A percentile compares a stretch with the other conserved stretches of the same genome.
Evolutionary conservation across 2,797 vertebrate species (phyloP).

Genomic region (Molossus alvarezi): DNA sequence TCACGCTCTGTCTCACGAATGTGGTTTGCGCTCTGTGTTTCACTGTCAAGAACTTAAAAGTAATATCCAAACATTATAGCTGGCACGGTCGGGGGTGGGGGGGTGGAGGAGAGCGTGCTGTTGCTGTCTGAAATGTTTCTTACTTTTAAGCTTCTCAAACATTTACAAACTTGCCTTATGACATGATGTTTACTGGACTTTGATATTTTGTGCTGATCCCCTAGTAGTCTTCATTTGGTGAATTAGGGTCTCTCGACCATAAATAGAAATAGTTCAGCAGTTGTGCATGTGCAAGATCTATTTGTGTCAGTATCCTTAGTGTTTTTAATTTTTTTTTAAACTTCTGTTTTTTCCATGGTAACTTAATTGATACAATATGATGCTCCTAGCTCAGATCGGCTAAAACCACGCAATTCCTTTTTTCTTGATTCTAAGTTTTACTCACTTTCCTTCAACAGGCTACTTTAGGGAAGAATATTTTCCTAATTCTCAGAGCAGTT

Average conservation of each 20-base stretch:
- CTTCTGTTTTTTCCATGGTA: slow-evolving; percentile 11
- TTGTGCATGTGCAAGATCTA: background rate
- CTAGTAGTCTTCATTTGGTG: background rate
- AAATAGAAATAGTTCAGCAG: slow-evolving; percentile 31
- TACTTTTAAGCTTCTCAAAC: slow-evolving; percentile 76
- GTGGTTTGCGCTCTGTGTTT: slow-evolving; percentile 79
- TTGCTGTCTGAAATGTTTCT: slow-evolving; percentile 82
- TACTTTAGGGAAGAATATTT: slow-evolving; percentile 73
- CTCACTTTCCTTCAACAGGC: slow-evolving; percentile 58
- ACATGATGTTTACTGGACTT: slow-evolving; percentile 68
- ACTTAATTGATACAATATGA: slow-evolving; percentile 40
- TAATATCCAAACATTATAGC: slow-evolving; percentile 74
- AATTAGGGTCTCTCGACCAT: slow-evolving; percentile 26
- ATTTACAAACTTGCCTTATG: slow-evolving; percentile 55
- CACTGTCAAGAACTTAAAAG: slow-evolving; percentile 84
- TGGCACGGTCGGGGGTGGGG: background rate
- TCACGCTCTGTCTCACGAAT: slow-evolving; percentile 70
- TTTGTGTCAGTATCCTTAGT: slow-evolving; percentile 72
- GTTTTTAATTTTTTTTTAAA: slow-evolving; percentile 61
- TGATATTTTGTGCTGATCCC: slow-evolving; percentile 69
- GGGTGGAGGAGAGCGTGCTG: slow-evolving; percentile 62
- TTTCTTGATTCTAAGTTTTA: slow-evolving; percentile 57
- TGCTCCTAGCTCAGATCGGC: background rate
- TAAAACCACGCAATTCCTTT: slow-evolving; percentile 49
- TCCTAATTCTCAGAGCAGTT: slow-evolving; percentile 55